A percentile compares a stretch with the other conserved stretches of the same genome.
Conservation (phyloP, 1,140 invertebrate species). For the Plectrocnemia conspersa region DNA sequence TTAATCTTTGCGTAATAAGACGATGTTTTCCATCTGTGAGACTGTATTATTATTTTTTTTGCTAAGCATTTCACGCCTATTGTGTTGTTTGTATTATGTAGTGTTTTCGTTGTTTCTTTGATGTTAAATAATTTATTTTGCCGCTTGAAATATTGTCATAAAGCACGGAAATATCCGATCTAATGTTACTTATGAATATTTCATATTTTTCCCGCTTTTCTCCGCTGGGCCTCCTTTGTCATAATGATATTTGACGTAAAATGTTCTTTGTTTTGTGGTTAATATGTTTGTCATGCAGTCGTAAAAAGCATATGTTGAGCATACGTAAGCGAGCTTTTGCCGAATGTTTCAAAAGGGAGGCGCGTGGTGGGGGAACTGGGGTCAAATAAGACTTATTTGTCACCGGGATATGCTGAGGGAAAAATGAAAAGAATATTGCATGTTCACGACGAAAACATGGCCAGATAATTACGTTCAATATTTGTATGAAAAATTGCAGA, state of each 20-base stretch:
- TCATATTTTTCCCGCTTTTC: constrained; percentile 12
- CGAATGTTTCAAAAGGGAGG: background rate
- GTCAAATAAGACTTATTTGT: background rate
- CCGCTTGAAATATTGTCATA: constrained; percentile 11
- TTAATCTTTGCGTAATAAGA: too few relatives aligned
- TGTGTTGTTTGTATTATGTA: too few relatives aligned
- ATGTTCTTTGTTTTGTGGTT: constrained; percentile 13
- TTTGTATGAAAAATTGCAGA: too few relatives aligned
- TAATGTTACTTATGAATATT: constrained; percentile 23
- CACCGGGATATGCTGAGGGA: too few relatives aligned
- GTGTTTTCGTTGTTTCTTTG: too few relatives aligned
- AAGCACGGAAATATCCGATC: constrained; percentile 21
- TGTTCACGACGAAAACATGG: too few relatives aligned
- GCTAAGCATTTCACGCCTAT: too few relatives aligned
- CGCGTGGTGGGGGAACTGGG: background rate
- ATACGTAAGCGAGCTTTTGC: background rate
- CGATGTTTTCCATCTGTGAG: too few relatives aligned
- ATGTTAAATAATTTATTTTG: constrained; percentile 19
- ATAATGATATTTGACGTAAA: constrained; percentile 13
- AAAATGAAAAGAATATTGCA: too few relatives aligned
- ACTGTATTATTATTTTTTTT: too few relatives aligned
- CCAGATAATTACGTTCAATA: too few relatives aligned
- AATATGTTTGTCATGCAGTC: constrained; percentile 9
- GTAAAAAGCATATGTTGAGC: constrained; percentile 5
- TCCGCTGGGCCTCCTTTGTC: background rate